Evolutionary conservation across 1,140 invertebrate species (phyloP), one percentile per base, ranked within the genome.

Genomic region (Pantala flavescens): DNA sequence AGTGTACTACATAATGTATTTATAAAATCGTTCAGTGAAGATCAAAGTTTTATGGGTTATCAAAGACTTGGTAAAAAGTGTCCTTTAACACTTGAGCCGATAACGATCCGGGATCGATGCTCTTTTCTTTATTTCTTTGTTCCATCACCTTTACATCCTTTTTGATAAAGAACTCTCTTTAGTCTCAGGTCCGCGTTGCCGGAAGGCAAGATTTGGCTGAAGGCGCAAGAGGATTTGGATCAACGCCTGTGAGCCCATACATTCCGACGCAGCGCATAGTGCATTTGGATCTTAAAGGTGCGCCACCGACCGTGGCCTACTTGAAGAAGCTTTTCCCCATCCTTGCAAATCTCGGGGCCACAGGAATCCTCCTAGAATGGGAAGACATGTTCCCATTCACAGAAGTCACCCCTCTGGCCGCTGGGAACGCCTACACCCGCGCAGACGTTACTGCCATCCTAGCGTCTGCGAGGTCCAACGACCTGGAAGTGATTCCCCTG

Each of bases 341-440:
- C 42, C 24, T 77, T 10, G 71, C 81, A 74, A 78, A 79, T 76
- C 82, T 81, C 80, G 85, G 91, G 23, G 93, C 93, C 0, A 98
- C 93, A 71, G 95, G 94, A 0, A 82, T 98, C 24, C 84, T 98
- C 0, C 83, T 98, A 73, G 97, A 99, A 82, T 99, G 98, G 84
- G 97, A 99, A 84, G 97, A 99, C 79, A 98, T 97, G 93, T 99
- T 98, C 83, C 97, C 97, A 0, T 98, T 92, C 82, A 93, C 89
- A 0, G 81, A 83, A 0, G 81, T 98, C 5, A 82, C 79, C 2
- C 78, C 80, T 12, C 82, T 97, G 10, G 84, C 88, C 0, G 90
- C 94, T 5, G 84, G 83, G 42, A 93, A 96, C 84, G 88, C 89
- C 73, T 98, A 98, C 80, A 88, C 86, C 0, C 85, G 82, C 78